A percentile compares a stretch with the other conserved stretches of the same genome.
These are phyloP conservation scores for Drosophila prostipennis DNA, from an alignment of 2,888 invertebrate species.

Conservation along the genomic window DNA sequence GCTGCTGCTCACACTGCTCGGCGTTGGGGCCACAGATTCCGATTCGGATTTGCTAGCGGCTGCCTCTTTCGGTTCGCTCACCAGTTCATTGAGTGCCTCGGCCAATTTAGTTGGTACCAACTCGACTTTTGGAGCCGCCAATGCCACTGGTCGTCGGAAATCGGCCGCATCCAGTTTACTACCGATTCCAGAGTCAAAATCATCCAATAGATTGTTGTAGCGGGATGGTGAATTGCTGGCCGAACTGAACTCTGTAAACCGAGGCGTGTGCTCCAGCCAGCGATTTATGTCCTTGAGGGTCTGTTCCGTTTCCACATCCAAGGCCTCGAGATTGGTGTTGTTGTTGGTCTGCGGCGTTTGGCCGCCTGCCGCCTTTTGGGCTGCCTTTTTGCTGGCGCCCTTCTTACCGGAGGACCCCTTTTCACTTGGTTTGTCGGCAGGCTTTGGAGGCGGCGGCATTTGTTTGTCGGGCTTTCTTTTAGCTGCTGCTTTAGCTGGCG, in stretches of 20 bases:
- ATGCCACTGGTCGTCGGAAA: conserved; percentile 85
- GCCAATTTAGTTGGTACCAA: conserved; percentile 84
- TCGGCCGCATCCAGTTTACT: conserved; percentile 84
- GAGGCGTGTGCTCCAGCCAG: conserved; percentile 94
- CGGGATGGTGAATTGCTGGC: conserved; percentile 91
- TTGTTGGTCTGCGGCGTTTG: conserved; percentile 79
- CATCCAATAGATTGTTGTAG: conserved; percentile 87
- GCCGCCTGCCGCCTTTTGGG: conserved; percentile 54
- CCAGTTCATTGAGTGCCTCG: conserved; percentile 85
- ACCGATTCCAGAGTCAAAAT: conserved; percentile 85
- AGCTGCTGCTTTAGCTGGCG: conserved; percentile 59
- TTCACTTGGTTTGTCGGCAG: conserved; percentile 57
- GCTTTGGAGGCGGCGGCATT: conserved; percentile 71
- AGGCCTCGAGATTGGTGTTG: conserved; percentile 86
- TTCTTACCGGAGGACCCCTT: conserved; percentile 46
- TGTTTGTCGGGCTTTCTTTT: conserved; percentile 74
- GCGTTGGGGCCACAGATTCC: conserved; percentile 56
- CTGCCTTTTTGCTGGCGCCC: conserved; percentile 50
- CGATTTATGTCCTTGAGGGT: conserved; percentile 93
- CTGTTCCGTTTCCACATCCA: conserved; percentile 89
- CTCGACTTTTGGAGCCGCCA: conserved; percentile 83
- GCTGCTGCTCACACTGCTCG: conserved; percentile 80
- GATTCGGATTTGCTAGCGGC: conserved; percentile 49
- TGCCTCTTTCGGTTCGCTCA: conserved; percentile 68
- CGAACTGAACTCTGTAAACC: conserved; percentile 90